These are phyloP conservation scores for Tetraodon nigroviridis DNA, from an alignment of 2,113 vertebrate species.

Conservation along the genomic window DNA sequence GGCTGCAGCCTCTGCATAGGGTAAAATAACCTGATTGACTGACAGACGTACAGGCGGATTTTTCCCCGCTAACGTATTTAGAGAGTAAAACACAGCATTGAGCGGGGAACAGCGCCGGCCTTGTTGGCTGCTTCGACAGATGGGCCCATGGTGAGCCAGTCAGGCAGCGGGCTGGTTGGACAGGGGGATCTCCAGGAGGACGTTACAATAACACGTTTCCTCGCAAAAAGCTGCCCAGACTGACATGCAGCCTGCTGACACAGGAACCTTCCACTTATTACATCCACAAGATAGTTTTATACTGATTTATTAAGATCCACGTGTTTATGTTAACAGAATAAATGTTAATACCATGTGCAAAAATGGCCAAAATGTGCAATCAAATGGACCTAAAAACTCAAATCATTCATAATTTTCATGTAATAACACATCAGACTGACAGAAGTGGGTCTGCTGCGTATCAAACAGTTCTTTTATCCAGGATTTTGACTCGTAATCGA, in stretches of 20 bases:
- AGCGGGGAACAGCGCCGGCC: slow-evolving; percentile 65
- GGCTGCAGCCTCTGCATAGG: slow-evolving; percentile 23
- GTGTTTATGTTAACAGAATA: too few relatives aligned
- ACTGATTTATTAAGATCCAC: too few relatives aligned
- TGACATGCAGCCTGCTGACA: slow-evolving; percentile 29
- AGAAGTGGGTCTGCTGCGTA: not conserved
- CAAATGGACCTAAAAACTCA: not conserved
- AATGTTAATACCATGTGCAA: too few relatives aligned
- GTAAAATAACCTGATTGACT: slow-evolving; percentile 54
- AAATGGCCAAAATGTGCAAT: not conserved
- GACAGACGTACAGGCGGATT: slow-evolving; percentile 56
- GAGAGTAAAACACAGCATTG: slow-evolving; percentile 63
- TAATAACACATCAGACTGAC: not conserved
- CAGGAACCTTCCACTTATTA: not conserved
- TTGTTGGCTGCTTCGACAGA: slow-evolving; percentile 65
- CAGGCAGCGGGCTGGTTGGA: slow-evolving; percentile 47
- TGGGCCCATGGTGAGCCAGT: slow-evolving; percentile 51
- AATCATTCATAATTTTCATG: not conserved
- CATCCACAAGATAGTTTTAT: too few relatives aligned
- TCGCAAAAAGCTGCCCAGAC: slow-evolving; percentile 24
- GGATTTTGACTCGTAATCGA: not conserved
- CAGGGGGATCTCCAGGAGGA: slow-evolving; percentile 49
- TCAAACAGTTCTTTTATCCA: not conserved
- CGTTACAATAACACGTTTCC: slow-evolving; percentile 63
- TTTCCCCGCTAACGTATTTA: slow-evolving; percentile 54